Evolutionary conservation across 2,113 vertebrate species (phyloP).

Genomic region (Halcyon senegalensis): DNA sequence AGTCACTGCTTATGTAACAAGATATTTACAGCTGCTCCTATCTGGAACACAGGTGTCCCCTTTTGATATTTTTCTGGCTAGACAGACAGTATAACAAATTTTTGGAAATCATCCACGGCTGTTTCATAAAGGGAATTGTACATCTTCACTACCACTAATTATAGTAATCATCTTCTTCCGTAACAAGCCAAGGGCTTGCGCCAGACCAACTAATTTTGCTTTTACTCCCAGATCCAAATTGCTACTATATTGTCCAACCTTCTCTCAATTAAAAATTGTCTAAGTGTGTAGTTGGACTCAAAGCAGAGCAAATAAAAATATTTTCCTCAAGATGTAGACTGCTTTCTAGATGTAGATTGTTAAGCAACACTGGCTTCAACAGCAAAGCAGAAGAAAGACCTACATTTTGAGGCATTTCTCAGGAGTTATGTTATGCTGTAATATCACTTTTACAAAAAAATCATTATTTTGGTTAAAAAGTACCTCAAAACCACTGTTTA

Average conservation of each 20-base stretch:
- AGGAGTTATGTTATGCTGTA: not conserved
- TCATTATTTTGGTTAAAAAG: not conserved
- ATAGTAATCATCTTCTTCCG: slow-evolving; percentile 31
- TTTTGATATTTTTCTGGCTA: slow-evolving; percentile 1
- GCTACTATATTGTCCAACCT: not conserved
- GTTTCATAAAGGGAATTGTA: slow-evolving; percentile 35
- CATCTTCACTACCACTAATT: slow-evolving; percentile 23
- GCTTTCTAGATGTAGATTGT: not conserved
- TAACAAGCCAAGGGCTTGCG: not conserved
- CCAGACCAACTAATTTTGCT: slow-evolving; percentile 17
- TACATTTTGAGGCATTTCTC: not conserved
- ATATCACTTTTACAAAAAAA: not conserved
- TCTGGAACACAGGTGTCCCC: slow-evolving; percentile 30
- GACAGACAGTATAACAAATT: not conserved
- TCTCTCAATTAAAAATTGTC: not conserved
- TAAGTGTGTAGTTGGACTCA: not conserved
- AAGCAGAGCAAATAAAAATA: not conserved
- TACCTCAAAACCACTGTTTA: not conserved
- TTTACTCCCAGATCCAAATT: not conserved
- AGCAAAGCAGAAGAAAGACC: not conserved
- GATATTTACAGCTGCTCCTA: not conserved
- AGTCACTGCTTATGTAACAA: not conserved
- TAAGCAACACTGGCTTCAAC: not conserved
- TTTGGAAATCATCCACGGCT: not conserved
- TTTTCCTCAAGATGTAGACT: not conserved